These are phyloP conservation scores for Luperina testacea DNA, from an alignment of 2,888 invertebrate species.

Conservation along the genomic window DNA sequence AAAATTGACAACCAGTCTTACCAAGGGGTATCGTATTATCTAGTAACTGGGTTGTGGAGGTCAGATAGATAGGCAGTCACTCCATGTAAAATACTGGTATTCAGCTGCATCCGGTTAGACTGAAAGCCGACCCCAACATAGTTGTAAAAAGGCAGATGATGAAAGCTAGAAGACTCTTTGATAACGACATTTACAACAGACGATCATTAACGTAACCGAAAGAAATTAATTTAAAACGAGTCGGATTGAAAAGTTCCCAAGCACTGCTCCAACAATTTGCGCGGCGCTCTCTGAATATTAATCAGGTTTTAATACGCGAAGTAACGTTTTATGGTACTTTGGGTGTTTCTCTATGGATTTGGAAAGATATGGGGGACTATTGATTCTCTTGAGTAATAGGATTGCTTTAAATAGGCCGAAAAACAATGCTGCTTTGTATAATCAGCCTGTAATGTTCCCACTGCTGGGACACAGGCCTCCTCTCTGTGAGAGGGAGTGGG, in stretches of 20 bases:
- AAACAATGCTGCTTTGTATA: neutral
- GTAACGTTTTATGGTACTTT: conserved; percentile 16
- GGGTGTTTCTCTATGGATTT: neutral
- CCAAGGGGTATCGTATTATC: too few species aligned
- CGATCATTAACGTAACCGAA: conserved; percentile 45
- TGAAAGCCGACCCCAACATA: too few species aligned
- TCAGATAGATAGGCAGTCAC: too few species aligned
- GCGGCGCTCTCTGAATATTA: conserved; percentile 52
- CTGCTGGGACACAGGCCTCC: too few species aligned
- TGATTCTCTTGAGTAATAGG: neutral
- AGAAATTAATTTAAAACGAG: conserved; percentile 56
- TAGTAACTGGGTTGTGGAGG: too few species aligned
- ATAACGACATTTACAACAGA: conserved; percentile 30
- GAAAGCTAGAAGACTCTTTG: conserved; percentile 14
- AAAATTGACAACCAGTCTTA: too few species aligned
- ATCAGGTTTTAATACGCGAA: conserved; percentile 42
- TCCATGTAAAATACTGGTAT: too few species aligned
- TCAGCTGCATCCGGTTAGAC: too few species aligned
- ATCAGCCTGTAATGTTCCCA: too few species aligned
- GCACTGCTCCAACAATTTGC: conserved; percentile 44
- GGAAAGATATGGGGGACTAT: neutral
- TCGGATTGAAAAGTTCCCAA: conserved; percentile 56
- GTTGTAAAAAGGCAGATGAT: neutral
- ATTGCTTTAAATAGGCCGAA: neutral
- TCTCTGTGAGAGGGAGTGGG: too few species aligned